Evolutionary conservation across 2,888 invertebrate genomes (phyloP), one percentile per base, ranked within the genome.

Genomic region (Calliscelio sp.): DNA sequence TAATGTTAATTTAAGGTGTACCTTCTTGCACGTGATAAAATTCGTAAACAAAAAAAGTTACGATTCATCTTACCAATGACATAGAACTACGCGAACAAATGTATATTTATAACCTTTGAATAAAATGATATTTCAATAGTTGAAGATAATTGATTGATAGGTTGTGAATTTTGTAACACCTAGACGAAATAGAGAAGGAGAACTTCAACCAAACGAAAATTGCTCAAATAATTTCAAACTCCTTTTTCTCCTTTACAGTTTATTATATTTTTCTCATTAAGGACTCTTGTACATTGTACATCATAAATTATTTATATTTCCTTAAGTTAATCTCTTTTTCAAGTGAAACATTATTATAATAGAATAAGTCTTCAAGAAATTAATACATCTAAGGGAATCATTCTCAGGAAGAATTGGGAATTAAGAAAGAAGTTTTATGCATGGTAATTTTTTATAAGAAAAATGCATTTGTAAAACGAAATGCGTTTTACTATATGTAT

Each of bases 91-190:
- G 75, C 70, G 55, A 81, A 63, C 57, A 71, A 71, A 74, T 77
- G 75, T 77, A 81, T 77, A 81, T 81, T 81, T 81, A 61, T 65
- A 66, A 68, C 38, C 77, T 80, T 77, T 75, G 59, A 84, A 61
- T 78, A 85, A 74, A 81, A 59, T 68, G 66, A 84, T 81, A 81
- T 81, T 81, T 70, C 44, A 73, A 65, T 68, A 74, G 78, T 85
- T 65, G 28, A 55, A 63, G 8, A 28, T 35, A 65, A 32, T 66
- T 68, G 38, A 70, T 59, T 57, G 35, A 74, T 81, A 68, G 66
- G 59, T 81, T 68, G 66, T 81, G 66, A 20, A 73, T 81, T 74
- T 81, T 73, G 79, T 80, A 80, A 80, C n/a, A 59, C 22, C 20
- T 59, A 57, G 38, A 53, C n/a, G 28, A 49, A 68, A 51, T 55